Evolutionary conservation across 92 coral and sea anemone genomes (phyloP), one percentile per base, ranked within the genome.

Genomic region (Montipora capitata): DNA sequence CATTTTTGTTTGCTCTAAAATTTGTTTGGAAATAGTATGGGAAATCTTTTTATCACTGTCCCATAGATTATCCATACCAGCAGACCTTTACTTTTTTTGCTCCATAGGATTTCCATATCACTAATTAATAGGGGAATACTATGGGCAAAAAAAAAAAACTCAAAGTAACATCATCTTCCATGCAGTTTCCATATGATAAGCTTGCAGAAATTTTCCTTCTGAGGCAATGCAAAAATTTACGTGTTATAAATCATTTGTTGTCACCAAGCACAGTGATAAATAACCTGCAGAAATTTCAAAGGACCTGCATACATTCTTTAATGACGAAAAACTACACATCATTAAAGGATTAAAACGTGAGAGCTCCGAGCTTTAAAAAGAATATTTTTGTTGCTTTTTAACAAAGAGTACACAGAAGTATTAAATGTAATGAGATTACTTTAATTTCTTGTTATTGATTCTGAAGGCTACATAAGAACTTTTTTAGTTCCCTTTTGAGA

Each of bases 21-120:
- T 70, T 44, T 51, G 40, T 74, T 44, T 74, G 79, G 79, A 6
- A 48, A 44, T 74, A 14, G 54, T 82, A 82, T 70, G 87, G 87
- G 79, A 82, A 18, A 82, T 70, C 68, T 78, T 69, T 49, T 43
- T 42, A 49, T 16, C 11, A 84, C 52, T 82, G 56, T 82, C 42
- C 87, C 80, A 83, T 83, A 54, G 72, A 83, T 70, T 71, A 43
- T 56, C 87, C 69, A 72, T 82, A 74, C 79, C 49, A 70, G 79
- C 61, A 11, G 40, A 74, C 79, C 16, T 44, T 44, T 44, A 44
- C 49, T 44, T 44, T 35, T 35, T 44, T 44, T 6, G 43, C 75
- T 41, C 75, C 75, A 69, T 69, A 69, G 75, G 40, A 13, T 74
- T 74, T 51, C 79, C 79, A 74, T 70, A 69, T 65, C 49, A 57